Evolutionary conservation across 2,113 vertebrate genomes (phyloP).

Genomic region (Petromus typicus): DNA sequence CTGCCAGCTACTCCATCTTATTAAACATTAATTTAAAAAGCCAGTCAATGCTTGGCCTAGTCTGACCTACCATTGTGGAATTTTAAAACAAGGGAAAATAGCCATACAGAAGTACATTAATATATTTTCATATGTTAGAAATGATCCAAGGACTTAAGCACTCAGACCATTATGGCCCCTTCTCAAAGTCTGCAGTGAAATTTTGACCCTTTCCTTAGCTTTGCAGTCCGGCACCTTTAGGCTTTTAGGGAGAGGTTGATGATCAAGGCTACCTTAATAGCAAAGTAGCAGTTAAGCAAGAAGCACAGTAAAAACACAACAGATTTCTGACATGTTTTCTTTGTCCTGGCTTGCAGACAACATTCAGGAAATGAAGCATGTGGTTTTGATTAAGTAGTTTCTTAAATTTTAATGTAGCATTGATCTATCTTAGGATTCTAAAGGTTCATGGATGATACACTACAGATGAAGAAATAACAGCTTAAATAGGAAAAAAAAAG

Average conservation of each 20-base stretch:
- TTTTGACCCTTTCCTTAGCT: not conserved
- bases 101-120: not conserved
- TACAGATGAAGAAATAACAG: not conserved
- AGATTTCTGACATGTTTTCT: slow-evolving; percentile 54
- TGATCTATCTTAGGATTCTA: slow-evolving; percentile 69
- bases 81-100: slow-evolving; percentile 44
- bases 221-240: not conserved
- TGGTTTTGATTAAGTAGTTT: slow-evolving; percentile 71
- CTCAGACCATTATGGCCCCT: slow-evolving; percentile 2
- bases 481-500: slow-evolving; percentile 4
- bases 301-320: slow-evolving; percentile 41
- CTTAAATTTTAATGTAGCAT: slow-evolving; percentile 74
- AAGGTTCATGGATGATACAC: slow-evolving; percentile 60
- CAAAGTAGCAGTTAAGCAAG: slow-evolving; percentile 59
- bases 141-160: slow-evolving; percentile 16
- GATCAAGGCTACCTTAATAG: not conserved
- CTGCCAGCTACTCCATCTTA: slow-evolving; percentile 63
- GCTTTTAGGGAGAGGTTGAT: not conserved
- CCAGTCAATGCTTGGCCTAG: slow-evolving; percentile 60
- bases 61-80: slow-evolving; percentile 68
- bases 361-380: slow-evolving; percentile 72
- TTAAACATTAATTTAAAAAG: slow-evolving; percentile 76
- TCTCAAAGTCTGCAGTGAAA: not conserved
- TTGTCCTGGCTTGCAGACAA: slow-evolving; percentile 30
- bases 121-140: slow-evolving; percentile 48